Conservation (phyloP, 2,113 vertebrate genomes). For the Myiozetetes cayanensis region DNA sequence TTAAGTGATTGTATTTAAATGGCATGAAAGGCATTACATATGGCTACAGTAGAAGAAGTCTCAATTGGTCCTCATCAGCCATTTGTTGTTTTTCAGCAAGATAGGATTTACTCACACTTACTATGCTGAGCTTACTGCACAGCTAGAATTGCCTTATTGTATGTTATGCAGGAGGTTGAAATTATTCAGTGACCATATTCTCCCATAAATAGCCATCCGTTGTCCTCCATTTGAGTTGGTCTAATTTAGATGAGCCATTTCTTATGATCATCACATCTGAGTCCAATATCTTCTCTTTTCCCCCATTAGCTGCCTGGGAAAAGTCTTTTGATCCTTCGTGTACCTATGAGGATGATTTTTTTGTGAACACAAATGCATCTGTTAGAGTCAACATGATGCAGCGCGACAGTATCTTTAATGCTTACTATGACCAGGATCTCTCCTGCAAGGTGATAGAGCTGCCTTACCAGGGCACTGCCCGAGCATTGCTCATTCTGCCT, state of each 20-base stretch:
- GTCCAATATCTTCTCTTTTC: background rate
- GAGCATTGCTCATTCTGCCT: slow-evolving; percentile 84
- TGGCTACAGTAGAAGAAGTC: background rate
- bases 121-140: background rate
- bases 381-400: slow-evolving; percentile 72
- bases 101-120: background rate
- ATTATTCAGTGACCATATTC: background rate
- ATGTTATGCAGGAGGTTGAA: background rate
- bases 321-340: background rate
- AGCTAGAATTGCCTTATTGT: background rate
- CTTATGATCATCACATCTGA: background rate
- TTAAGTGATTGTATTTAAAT: background rate
- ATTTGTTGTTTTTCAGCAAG: background rate
- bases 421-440: slow-evolving; percentile 61
- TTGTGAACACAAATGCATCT: slow-evolving; percentile 10
- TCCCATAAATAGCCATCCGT: background rate
- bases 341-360: slow-evolving; percentile 51
- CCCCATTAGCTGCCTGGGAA: slow-evolving; percentile 64
- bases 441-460: slow-evolving; percentile 77
- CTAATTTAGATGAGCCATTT: background rate
- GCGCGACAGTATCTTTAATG: background rate
- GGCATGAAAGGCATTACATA: background rate
- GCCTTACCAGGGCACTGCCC: slow-evolving; percentile 82
- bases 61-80: background rate
- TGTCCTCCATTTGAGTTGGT: background rate